phyloP scores from a whole-genome alignment of 2,797 vertebrate species.

The Sternarchorhynchus goeldii region DNA sequence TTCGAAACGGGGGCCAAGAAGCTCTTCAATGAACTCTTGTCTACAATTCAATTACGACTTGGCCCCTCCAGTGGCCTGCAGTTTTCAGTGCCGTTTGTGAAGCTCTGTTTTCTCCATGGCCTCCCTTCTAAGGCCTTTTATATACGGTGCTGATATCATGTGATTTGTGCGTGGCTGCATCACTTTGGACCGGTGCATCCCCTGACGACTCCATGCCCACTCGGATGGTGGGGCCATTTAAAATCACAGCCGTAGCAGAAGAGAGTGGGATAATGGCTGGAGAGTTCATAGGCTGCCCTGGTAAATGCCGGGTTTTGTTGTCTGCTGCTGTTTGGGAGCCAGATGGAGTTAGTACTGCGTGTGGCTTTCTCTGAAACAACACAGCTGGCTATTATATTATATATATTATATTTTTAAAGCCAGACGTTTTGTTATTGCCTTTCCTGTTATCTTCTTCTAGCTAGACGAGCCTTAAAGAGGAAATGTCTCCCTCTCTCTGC shows the following conservation, averaged over 20 bases:
- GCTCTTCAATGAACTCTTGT: slow-evolving; percentile 84
- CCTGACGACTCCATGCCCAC: background rate
- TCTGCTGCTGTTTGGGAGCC: slow-evolving; percentile 42
- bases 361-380: slow-evolving; percentile 56
- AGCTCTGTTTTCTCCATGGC: slow-evolving; percentile 60
- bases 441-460: slow-evolving; percentile 71
- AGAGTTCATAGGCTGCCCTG: slow-evolving; percentile 22
- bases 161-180: no score
- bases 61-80: slow-evolving; percentile 71
- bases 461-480: slow-evolving; percentile 70
- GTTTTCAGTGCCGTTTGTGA: slow-evolving; percentile 51
- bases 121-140: slow-evolving; percentile 38
- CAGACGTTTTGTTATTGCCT: slow-evolving; percentile 70
- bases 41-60: slow-evolving; percentile 85
- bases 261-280: slow-evolving; percentile 15
- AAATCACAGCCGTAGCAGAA: slow-evolving; percentile 4
- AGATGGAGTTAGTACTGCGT: slow-evolving; percentile 51
- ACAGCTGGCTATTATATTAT: slow-evolving; percentile 54
- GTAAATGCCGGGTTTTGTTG: slow-evolving; percentile 31
- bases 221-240: background rate
- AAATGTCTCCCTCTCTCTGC: slow-evolving; percentile 57
- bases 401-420: slow-evolving; percentile 61
- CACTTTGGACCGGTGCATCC: no score
- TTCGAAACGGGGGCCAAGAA: slow-evolving; percentile 77
- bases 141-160: background rate